A percentile compares a stretch with the other conserved stretches of the same genome.
These are phyloP conservation scores for Crepidodera aurea DNA, from an alignment of 2,888 invertebrate genomes.

Conservation along the genomic window DNA sequence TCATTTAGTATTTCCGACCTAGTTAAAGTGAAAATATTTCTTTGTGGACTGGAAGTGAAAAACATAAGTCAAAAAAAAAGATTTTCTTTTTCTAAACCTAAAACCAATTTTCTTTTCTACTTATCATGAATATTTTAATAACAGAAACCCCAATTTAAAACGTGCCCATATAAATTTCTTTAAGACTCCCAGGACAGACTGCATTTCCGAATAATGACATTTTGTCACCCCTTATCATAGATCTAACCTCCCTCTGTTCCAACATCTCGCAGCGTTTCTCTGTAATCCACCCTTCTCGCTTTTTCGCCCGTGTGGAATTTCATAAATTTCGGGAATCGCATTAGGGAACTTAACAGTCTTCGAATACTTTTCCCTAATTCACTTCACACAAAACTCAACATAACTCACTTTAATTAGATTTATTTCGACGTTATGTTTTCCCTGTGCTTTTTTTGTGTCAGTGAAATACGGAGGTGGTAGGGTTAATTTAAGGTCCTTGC, in stretches of 20 bases:
- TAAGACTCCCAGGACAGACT: slow-evolving; percentile 13
- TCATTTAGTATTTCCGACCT: no score
- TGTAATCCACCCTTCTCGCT: slow-evolving; percentile 26
- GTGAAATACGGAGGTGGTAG: not conserved
- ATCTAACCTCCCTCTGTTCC: slow-evolving; percentile 20
- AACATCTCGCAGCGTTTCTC: slow-evolving; percentile 15
- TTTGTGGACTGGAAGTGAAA: no score
- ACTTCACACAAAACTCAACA: slow-evolving; percentile 36
- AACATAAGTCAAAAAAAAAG: no score
- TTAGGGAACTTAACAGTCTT: slow-evolving; percentile 30
- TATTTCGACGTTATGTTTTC: slow-evolving; percentile 24
- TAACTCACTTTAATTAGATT: slow-evolving; percentile 38
- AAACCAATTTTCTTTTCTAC: not conserved
- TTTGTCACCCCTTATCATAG: slow-evolving; percentile 31
- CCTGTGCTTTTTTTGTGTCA: slow-evolving; percentile 3
- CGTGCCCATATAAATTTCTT: slow-evolving; percentile 20
- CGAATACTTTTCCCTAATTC: slow-evolving; percentile 37
- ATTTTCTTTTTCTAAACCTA: not conserved
- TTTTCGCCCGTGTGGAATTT: slow-evolving; percentile 31
- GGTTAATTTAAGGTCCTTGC: no score
- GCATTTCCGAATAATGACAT: slow-evolving; percentile 31
- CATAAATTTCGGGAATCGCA: slow-evolving; percentile 38
- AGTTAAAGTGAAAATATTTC: no score
- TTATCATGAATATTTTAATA: slow-evolving; percentile 23
- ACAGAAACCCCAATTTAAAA: slow-evolving; percentile 13